Percentiles rank a stretch among this genome's conserved stretches.
phyloP scores from a whole-genome alignment of 2,113 vertebrate species.

The Myotis brandtii region DNA sequence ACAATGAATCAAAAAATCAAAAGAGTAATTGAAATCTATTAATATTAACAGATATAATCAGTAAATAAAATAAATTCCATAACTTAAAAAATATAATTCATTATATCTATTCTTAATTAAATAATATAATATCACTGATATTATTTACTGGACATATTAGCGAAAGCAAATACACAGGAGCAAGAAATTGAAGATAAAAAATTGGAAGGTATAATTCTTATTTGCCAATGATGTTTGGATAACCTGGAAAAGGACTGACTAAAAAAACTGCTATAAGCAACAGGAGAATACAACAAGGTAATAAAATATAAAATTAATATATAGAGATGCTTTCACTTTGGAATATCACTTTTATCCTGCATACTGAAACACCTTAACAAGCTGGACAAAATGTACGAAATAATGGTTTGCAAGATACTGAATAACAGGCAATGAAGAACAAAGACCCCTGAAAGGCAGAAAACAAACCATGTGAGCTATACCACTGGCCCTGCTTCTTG shows the following conservation, averaged over 20 bases:
- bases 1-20: not conserved
- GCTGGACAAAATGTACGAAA: not conserved
- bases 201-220: not conserved
- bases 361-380: not conserved
- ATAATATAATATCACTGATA: not conserved
- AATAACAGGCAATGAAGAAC: not conserved
- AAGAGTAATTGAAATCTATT: not conserved
- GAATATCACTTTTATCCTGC: not conserved
- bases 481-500: not conserved
- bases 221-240: not conserved
- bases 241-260: not conserved
- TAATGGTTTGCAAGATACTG: not conserved
- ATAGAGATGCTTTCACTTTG: not conserved
- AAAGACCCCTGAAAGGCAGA: not conserved
- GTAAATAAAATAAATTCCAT: slow-evolving; percentile 25
- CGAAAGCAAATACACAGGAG: not conserved
- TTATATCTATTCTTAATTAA: slow-evolving; percentile 1
- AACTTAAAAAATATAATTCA: not conserved
- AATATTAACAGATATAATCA: not conserved
- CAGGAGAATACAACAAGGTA: not conserved
- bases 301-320: slow-evolving; percentile 26
- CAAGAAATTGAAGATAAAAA: slow-evolving; percentile 41
- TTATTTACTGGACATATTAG: not conserved
- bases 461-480: not conserved
- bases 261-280: not conserved